Conservation (phyloP, 2,888 invertebrate genomes). For the Nezara viridula region DNA sequence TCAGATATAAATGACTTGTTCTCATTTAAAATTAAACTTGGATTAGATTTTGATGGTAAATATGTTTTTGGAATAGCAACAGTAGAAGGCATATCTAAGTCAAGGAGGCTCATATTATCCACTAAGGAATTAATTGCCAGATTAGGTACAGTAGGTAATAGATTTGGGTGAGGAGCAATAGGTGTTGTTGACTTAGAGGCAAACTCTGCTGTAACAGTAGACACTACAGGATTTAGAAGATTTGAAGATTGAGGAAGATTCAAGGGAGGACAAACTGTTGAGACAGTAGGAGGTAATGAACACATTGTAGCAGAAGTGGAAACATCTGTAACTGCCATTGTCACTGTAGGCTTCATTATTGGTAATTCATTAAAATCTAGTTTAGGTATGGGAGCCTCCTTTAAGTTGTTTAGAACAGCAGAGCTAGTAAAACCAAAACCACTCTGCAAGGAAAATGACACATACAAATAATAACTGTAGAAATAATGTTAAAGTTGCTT, state of each 20-base stretch:
- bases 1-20: not conserved
- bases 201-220: slow-evolving; percentile 37
- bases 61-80: not conserved
- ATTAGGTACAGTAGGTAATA: not conserved
- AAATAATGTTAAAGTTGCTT: not conserved
- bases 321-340: slow-evolving; percentile 29
- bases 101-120: slow-evolving; percentile 48
- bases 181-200: slow-evolving; percentile 28
- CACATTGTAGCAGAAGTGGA: not conserved
- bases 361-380: slow-evolving; percentile 69
- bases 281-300: slow-evolving; percentile 29
- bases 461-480: not conserved
- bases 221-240: slow-evolving; percentile 29
- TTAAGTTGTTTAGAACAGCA: slow-evolving; percentile 66
- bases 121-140: not conserved
- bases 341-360: not conserved
- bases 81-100: slow-evolving; percentile 35
- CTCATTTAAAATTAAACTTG: slow-evolving; percentile 7
- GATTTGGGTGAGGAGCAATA: not conserved
- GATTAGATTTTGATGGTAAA: not conserved
- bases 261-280: slow-evolving; percentile 1
- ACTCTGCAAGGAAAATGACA: slow-evolving; percentile 65
- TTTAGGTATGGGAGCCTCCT: slow-evolving; percentile 68
- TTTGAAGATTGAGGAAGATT: not conserved
- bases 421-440: slow-evolving; percentile 67